Evolutionary conservation across 2,797 vertebrate genomes (phyloP).

Genomic region (Propithecus deckenii): DNA sequence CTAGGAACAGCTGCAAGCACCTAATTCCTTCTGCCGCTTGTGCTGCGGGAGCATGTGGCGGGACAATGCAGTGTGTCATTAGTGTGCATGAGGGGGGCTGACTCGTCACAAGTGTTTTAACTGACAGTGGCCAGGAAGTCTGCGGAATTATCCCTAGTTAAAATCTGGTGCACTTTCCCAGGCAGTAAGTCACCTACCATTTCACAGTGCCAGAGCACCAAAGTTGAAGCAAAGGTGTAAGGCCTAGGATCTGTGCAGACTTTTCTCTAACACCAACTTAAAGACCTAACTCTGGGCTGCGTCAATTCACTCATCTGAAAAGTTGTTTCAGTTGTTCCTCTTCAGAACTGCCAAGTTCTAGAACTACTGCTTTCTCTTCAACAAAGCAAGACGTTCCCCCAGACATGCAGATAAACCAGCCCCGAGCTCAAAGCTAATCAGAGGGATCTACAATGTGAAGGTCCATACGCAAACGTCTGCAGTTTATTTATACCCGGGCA

Average conservation of each 20-base stretch:
- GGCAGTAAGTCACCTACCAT: not conserved
- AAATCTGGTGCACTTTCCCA: not conserved
- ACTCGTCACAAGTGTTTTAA: constrained; percentile 74
- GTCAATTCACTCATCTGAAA: not conserved
- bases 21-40: constrained; percentile 47
- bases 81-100: constrained; percentile 32
- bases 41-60: constrained; percentile 28
- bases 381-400: not conserved
- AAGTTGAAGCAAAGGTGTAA: not conserved
- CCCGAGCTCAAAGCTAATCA: not conserved
- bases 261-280: not conserved
- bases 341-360: not conserved
- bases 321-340: not conserved
- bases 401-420: not conserved
- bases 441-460: not conserved
- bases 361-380: not conserved
- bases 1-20: constrained; percentile 52
- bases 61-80: constrained; percentile 70
- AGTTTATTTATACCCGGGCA: not conserved
- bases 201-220: not conserved
- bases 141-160: not conserved
- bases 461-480: not conserved
- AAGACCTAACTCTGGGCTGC: not conserved
- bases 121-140: constrained; percentile 31
- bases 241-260: not conserved